Evolutionary conservation across 2,888 invertebrate species (phyloP).

Genomic region (Thera britannica): DNA sequence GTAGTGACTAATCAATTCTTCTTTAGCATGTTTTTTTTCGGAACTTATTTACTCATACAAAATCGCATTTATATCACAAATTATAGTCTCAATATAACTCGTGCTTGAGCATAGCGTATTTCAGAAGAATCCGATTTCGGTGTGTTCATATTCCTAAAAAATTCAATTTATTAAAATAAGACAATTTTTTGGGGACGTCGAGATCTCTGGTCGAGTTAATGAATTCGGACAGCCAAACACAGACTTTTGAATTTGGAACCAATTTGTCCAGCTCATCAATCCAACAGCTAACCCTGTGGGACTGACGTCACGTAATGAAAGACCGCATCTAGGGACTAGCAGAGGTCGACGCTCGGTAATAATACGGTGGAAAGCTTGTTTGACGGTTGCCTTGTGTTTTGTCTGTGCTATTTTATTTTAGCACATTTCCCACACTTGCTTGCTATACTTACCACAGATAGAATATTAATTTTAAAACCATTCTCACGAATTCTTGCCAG

Average conservation of each 20-base stretch:
- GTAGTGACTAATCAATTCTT: too few relatives aligned
- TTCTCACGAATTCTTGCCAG: too few relatives aligned
- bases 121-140: too few relatives aligned
- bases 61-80: too few relatives aligned
- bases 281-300: conserved; percentile 11
- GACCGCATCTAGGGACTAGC: conserved; percentile 24
- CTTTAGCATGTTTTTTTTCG: too few relatives aligned
- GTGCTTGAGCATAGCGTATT: too few relatives aligned
- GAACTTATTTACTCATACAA: too few relatives aligned
- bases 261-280: conserved; percentile 16
- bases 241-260: conserved; percentile 4
- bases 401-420: conserved; percentile 5
- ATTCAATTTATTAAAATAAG: too few relatives aligned
- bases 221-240: background rate
- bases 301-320: conserved; percentile 22
- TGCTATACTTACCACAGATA: background rate
- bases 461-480: background rate
- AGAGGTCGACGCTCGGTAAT: conserved; percentile 29
- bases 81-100: too few relatives aligned
- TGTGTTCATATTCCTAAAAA: too few relatives aligned
- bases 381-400: conserved; percentile 7
- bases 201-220: too few relatives aligned
- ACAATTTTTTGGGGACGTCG: too few relatives aligned
- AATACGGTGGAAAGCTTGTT: conserved; percentile 15
- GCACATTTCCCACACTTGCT: background rate